phyloP scores from a whole-genome alignment of 2,888 invertebrate genomes.

The Epirrhoe alternata region DNA sequence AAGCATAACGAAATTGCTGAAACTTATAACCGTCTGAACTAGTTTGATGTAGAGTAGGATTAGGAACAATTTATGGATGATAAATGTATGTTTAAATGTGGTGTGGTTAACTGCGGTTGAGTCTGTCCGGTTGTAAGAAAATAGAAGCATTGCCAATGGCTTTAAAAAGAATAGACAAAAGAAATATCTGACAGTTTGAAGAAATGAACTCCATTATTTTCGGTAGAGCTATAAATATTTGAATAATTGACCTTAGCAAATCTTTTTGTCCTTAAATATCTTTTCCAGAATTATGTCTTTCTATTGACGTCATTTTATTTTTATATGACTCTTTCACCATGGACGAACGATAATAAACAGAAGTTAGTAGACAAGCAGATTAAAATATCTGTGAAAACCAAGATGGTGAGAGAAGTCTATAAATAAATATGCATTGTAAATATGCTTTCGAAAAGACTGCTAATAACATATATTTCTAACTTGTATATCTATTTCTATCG shows the following conservation, averaged over 20 bases:
- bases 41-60: neutral
- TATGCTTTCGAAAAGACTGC: constrained; percentile 46
- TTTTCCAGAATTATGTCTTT: neutral
- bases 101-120: neutral
- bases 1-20: neutral
- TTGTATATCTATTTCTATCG: constrained; percentile 21
- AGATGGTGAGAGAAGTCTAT: neutral
- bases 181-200: neutral
- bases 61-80: neutral
- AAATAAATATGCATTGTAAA: constrained; percentile 27
- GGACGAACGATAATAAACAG: neutral
- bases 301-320: neutral
- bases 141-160: neutral
- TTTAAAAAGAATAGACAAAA: neutral
- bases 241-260: neutral
- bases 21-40: neutral
- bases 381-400: neutral
- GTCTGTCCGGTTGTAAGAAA: neutral
- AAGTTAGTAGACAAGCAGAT: neutral
- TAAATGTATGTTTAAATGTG: neutral
- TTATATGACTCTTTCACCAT: constrained; percentile 1
- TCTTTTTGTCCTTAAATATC: neutral
- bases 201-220: neutral
- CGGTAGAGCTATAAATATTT: neutral
- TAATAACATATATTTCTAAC: constrained; percentile 26